A percentile compares a stretch with the other conserved stretches of the same genome.
Evolutionary conservation across 1,140 invertebrate species (phyloP).

Genomic region (Halyomorpha halys): DNA sequence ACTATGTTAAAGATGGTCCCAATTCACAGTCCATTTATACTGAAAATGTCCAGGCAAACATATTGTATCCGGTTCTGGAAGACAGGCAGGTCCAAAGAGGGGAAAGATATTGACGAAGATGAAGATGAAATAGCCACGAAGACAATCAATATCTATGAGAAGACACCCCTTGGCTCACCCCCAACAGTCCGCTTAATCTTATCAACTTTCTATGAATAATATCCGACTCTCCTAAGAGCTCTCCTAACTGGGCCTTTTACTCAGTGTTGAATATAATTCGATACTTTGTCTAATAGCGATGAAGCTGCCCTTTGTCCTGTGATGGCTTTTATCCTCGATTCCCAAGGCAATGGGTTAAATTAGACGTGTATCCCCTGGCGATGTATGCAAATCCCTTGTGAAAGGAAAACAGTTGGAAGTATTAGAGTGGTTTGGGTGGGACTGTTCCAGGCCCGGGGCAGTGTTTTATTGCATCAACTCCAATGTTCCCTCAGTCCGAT

Average conservation of each 20-base stretch:
- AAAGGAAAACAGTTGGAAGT: too few relatives aligned
- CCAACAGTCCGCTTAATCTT: slow-evolving; percentile 20
- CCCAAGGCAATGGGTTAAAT: too few relatives aligned
- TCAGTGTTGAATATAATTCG: slow-evolving; percentile 15
- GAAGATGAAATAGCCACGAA: not conserved
- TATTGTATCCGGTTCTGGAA: not conserved
- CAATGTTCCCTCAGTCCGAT: too few relatives aligned
- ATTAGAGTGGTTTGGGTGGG: too few relatives aligned
- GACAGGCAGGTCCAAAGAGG: not conserved
- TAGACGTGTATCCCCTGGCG: too few relatives aligned
- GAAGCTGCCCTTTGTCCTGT: not conserved
- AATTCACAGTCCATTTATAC: too few relatives aligned
- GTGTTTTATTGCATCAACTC: too few relatives aligned
- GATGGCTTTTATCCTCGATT: too few relatives aligned
- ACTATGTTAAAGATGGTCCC: too few relatives aligned
- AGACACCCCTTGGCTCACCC: slow-evolving; percentile 2
- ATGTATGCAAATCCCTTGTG: too few relatives aligned
- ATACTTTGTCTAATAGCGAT: not conserved
- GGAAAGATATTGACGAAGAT: not conserved
- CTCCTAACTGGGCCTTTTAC: not conserved
- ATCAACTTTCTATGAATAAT: slow-evolving; percentile 27
- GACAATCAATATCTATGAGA: not conserved
- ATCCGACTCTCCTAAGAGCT: not conserved
- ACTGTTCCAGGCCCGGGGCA: too few relatives aligned
- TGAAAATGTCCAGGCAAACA: too few relatives aligned